These are phyloP conservation scores for Zaprionus inermis DNA, from an alignment of 1,140 invertebrate genomes.

Conservation along the genomic window DNA sequence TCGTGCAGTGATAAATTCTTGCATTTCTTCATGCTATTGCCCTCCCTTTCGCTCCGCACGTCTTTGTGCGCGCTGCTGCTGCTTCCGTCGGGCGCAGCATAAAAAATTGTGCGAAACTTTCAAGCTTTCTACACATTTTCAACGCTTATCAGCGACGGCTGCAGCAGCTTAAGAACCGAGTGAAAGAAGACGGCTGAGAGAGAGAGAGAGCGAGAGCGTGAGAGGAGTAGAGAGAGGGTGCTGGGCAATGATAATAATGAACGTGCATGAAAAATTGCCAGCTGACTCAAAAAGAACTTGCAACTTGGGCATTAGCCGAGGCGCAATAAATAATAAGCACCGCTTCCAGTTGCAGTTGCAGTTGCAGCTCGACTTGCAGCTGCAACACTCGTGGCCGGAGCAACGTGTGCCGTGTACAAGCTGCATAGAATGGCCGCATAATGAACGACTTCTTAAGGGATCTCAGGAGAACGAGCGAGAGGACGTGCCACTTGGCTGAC, in stretches of 20 bases:
- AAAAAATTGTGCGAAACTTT: slow-evolving; percentile 81
- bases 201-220: background rate
- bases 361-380: background rate
- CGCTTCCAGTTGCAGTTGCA: slow-evolving; percentile 18
- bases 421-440: slow-evolving; percentile 68
- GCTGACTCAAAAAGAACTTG: slow-evolving; percentile 72
- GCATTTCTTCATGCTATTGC: slow-evolving; percentile 47
- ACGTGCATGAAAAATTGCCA: slow-evolving; percentile 80
- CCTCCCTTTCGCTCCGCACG: background rate
- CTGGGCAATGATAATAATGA: slow-evolving; percentile 76
- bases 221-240: background rate
- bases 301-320: slow-evolving; percentile 69
- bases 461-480: slow-evolving; percentile 21
- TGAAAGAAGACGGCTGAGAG: background rate
- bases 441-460: slow-evolving; percentile 76
- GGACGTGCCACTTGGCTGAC: slow-evolving; percentile 46
- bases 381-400: background rate
- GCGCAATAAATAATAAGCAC: slow-evolving; percentile 80
- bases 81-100: slow-evolving; percentile 47
- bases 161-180: slow-evolving; percentile 59
- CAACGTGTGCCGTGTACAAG: background rate
- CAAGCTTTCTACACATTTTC: slow-evolving; percentile 81
- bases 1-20: slow-evolving; percentile 75
- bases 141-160: slow-evolving; percentile 76
- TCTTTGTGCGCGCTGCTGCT: slow-evolving; percentile 15